These are phyloP conservation scores for Leptobrachium leishanense DNA, from an alignment of 2,113 vertebrate genomes.

Conservation along the genomic window DNA sequence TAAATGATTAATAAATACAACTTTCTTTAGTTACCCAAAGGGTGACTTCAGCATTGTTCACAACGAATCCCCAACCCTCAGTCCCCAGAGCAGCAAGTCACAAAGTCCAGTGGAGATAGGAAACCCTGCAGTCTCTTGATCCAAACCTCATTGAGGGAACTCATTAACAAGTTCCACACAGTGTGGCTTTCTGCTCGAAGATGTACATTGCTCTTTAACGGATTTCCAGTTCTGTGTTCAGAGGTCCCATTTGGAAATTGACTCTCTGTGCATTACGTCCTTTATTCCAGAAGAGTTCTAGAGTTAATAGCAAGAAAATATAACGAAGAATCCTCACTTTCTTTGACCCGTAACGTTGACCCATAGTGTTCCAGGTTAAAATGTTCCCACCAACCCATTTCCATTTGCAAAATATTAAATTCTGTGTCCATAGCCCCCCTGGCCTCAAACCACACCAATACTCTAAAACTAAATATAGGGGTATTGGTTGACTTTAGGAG, in stretches of 20 bases:
- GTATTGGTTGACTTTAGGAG: slow-evolving; percentile 99
- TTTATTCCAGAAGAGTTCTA: slow-evolving; percentile 1
- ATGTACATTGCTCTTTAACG: neutral
- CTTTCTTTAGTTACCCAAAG: slow-evolving; percentile 37
- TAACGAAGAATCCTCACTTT: neutral
- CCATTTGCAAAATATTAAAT: slow-evolving; percentile 24
- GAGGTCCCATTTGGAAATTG: slow-evolving; percentile 62
- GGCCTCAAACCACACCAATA: slow-evolving; percentile 25
- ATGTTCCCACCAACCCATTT: slow-evolving; percentile 28
- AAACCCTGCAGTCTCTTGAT: slow-evolving; percentile 58
- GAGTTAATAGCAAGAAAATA: neutral
- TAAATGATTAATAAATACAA: slow-evolving; percentile 44
- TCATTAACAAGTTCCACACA: slow-evolving; percentile 10
- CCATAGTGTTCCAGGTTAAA: slow-evolving; percentile 62
- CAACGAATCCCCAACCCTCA: neutral
- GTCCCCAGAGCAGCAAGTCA: neutral
- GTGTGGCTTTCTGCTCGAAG: slow-evolving; percentile 6
- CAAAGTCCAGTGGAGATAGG: slow-evolving; percentile 20
- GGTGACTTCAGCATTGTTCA: slow-evolving; percentile 34
- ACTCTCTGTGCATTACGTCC: slow-evolving; percentile 49
- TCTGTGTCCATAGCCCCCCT: slow-evolving; percentile 6
- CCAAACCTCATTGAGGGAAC: slow-evolving; percentile 1
- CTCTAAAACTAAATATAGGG: slow-evolving; percentile 95
- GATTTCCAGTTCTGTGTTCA: slow-evolving; percentile 60
- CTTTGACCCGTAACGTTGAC: slow-evolving; percentile 26